Base-by-base conservation (phyloP, 2,888 invertebrate genomes). In the Crematogaster levior region DNA sequence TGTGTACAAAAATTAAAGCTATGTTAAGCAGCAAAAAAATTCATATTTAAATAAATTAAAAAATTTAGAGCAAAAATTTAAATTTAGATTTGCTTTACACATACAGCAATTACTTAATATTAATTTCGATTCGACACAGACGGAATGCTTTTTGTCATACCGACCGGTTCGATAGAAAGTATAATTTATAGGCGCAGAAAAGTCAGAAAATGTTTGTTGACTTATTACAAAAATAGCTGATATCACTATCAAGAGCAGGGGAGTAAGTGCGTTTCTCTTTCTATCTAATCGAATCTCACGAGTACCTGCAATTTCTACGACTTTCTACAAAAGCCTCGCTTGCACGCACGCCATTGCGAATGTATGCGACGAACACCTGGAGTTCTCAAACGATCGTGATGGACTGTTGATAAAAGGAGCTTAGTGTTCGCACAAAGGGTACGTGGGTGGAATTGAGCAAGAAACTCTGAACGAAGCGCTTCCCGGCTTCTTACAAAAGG, bases 401-500 rank as follows among this genome's bases (percentile, higher is more conserved):
- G 82, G 43, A 65, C 73, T 84, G 82, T 84, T 82, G 84, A 84
- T 82, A 82, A 84, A 84, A 73, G 82, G 82, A 84, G 68, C 75
- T 61, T 68, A 24, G 24, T 60, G 66, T 84, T 82, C 81, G 68
- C 83, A 82, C 74, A 81, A 82, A 74, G 40, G 51, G 68, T 58
- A 56, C 12, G 53, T 63, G 46, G 82, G 83, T 82, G 75, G 84
- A 84, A 84, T 72, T 63, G 84, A 70, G 58, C 70, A 12, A 75
- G 73, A 82, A 56, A 65, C 48, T 46, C 81, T 70, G 85, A 83
- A 63, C 65, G 30, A 79, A 83, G 75, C 63, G 51, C 51, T 51
- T 10, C 48, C 37, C 51, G 37, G 75, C 51, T 79, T 79, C 68
- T 68, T 56, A 34, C 68, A 43, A 68, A 77, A 77, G 68, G 77